Percentiles rank a stretch among this genome's conserved stretches.
phyloP scores from a whole-genome alignment of 2,888 invertebrate genomes.

The Allolobophora icterica region DNA sequence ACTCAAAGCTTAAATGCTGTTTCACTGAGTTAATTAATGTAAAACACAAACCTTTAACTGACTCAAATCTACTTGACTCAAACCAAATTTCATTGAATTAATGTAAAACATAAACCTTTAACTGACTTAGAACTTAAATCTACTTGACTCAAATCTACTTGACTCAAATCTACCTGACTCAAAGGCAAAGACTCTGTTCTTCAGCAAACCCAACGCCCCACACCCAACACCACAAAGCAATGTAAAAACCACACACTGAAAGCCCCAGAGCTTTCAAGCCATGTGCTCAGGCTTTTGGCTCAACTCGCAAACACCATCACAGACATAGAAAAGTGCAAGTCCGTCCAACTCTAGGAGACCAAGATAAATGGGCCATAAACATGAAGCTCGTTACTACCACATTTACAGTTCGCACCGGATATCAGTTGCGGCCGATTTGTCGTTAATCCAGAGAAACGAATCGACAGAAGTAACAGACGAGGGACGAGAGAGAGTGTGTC shows the following conservation, averaged over 20 bases:
- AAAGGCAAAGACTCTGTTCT: not conserved
- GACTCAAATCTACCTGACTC: not conserved
- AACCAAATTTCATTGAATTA: not conserved
- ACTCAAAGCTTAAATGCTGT: not conserved
- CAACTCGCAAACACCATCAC: too few species aligned
- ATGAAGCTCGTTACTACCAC: not conserved
- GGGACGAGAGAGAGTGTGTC: not conserved
- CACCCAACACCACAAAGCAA: not conserved
- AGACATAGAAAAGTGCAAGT: not conserved
- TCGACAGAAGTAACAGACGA: not conserved
- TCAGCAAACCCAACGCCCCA: not conserved
- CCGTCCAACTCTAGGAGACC: not conserved
- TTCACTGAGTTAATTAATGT: not conserved
- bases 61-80: not conserved
- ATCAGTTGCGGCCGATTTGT: not conserved
- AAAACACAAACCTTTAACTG: not conserved
- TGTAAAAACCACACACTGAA: not conserved
- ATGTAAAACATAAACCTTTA: not conserved
- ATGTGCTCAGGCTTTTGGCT: not conserved
- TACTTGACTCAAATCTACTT: too few species aligned
- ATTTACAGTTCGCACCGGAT: not conserved
- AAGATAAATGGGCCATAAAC: not conserved
- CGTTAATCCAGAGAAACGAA: not conserved
- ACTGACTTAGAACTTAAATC: not conserved
- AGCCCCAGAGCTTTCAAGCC: not conserved